Conservation (phyloP, 1,140 invertebrate genomes). For the Whitmania pigra region DNA sequence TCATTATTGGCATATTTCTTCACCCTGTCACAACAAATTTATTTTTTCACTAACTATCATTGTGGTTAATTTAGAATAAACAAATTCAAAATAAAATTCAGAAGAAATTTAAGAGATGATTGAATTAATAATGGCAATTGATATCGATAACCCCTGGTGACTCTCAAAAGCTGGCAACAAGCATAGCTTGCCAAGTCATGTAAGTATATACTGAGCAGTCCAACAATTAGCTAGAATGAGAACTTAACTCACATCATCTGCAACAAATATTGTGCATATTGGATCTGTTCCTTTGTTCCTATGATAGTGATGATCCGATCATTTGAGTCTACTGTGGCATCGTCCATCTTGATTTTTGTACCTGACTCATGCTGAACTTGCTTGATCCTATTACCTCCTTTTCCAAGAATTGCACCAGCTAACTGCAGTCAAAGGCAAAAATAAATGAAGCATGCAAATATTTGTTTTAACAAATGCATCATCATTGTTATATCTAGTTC, state of each 20-base stretch:
- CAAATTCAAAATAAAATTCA: too few relatives aligned
- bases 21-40: not conserved
- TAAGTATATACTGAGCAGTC: too few relatives aligned
- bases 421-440: constrained; percentile 51
- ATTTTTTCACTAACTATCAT: too few relatives aligned
- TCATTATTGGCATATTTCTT: constrained; percentile 13
- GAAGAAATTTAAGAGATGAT: too few relatives aligned
- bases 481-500: too few relatives aligned
- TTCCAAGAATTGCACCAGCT: constrained; percentile 95
- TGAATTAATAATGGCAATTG: too few relatives aligned
- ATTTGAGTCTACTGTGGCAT: constrained; percentile 71
- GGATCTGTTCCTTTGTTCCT: constrained; percentile 77
- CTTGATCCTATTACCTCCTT: constrained; percentile 80
- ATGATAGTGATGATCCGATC: constrained; percentile 93
- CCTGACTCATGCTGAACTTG: constrained; percentile 80
- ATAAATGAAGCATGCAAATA: not conserved
- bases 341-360: constrained; percentile 88
- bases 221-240: not conserved
- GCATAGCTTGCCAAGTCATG: too few relatives aligned
- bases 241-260: constrained; percentile 55
- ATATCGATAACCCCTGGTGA: too few relatives aligned
- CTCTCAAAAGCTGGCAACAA: too few relatives aligned
- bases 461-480: not conserved
- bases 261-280: constrained; percentile 91
- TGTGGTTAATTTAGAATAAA: too few relatives aligned